Conservation (phyloP, 2,797 vertebrate species). For the Typhlichthys eigenmanni region DNA sequence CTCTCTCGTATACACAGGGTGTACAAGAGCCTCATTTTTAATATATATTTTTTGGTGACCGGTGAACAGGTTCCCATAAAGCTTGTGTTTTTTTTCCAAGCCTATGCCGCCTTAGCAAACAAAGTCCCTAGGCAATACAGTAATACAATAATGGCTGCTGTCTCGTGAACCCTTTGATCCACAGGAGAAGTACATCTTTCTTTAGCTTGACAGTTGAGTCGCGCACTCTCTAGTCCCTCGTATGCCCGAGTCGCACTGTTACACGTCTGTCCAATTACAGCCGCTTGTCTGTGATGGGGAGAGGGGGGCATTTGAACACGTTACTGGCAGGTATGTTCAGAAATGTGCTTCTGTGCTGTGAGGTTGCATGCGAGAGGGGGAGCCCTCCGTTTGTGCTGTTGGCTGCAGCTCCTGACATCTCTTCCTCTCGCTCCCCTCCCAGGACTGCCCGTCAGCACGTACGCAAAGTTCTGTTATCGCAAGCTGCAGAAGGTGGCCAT, state of each 20-base stretch:
- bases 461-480: constrained; percentile 88
- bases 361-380: background rate
- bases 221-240: constrained; percentile 56
- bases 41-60: background rate
- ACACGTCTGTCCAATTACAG: constrained; percentile 60
- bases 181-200: constrained; percentile 61
- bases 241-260: constrained; percentile 57
- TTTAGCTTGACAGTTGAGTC: constrained; percentile 59
- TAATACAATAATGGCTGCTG: constrained; percentile 31
- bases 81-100: background rate
- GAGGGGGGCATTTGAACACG: constrained; percentile 49
- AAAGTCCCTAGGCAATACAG: background rate
- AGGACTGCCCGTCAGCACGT: constrained; percentile 89
- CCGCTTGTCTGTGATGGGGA: constrained; percentile 52
- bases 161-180: constrained; percentile 64
- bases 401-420: constrained; percentile 17
- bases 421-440: constrained; percentile 18
- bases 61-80: constrained; percentile 2
- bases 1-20: constrained; percentile 12
- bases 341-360: constrained; percentile 14
- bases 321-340: constrained; percentile 41
- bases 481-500: constrained; percentile 88
- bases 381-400: constrained; percentile 6
- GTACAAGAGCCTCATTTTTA: background rate
- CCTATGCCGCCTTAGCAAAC: background rate